A percentile compares a stretch with the other conserved stretches of the same genome.
These are phyloP conservation scores for Paracentrotus lividus DNA, from an alignment of 53 echinoderm and acorn worm species.

Conservation along the genomic window DNA sequence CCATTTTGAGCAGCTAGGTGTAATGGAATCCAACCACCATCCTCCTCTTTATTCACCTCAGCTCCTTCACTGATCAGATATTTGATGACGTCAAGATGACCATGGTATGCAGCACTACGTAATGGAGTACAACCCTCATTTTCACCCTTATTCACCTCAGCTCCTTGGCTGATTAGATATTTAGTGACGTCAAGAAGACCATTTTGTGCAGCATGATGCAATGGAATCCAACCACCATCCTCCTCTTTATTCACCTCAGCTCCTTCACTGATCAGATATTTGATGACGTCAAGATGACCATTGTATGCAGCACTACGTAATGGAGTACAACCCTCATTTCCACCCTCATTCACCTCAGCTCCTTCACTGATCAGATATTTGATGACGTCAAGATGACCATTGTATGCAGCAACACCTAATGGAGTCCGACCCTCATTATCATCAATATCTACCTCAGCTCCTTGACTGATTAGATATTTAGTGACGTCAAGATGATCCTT, in stretches of 20 bases:
- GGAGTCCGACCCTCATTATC: background rate
- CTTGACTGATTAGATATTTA: background rate
- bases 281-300: background rate
- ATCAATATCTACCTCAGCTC: background rate
- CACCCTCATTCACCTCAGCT: background rate
- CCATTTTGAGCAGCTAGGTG: background rate
- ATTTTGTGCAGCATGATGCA: background rate
- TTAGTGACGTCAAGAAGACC: background rate
- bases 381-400: background rate
- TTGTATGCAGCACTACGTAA: slow-evolving; percentile 1
- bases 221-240: background rate
- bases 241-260: background rate
- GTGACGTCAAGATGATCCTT: background rate
- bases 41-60: background rate
- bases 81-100: background rate
- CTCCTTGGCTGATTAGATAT: slow-evolving; percentile 1
- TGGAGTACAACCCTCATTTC: slow-evolving; percentile 3
- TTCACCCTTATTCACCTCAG: background rate
- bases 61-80: background rate
- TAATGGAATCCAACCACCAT: background rate
- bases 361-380: background rate
- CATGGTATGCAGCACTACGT: background rate
- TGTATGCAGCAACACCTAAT: background rate
- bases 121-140: background rate
- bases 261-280: slow-evolving; percentile 22